Evolutionary conservation across 2,888 invertebrate genomes (phyloP).

Genomic region (Oligia strigilis): DNA sequence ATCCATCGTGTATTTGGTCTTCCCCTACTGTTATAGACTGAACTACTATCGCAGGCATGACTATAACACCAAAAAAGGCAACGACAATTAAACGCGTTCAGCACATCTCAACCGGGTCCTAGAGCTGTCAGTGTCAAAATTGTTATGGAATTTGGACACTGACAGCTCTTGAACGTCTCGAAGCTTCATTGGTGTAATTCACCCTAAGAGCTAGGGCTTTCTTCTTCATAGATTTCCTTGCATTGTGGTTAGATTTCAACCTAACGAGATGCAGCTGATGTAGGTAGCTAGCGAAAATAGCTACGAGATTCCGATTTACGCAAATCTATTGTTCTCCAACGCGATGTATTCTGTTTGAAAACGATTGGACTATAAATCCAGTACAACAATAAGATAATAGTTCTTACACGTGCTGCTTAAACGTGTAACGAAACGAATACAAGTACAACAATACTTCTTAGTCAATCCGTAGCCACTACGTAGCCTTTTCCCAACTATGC

Average conservation of each 20-base stretch:
- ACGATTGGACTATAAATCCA: slow-evolving; percentile 4
- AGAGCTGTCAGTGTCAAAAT: not conserved
- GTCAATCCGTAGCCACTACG: not conserved
- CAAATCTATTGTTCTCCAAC: slow-evolving; percentile 25
- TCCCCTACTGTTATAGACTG: not conserved
- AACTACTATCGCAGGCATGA: not conserved
- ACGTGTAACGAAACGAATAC: not conserved
- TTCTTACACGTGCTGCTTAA: slow-evolving; percentile 20
- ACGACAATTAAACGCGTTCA: not conserved
- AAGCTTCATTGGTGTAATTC: not conserved
- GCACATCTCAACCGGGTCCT: not conserved
- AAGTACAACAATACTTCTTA: not conserved
- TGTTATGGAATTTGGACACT: not conserved
- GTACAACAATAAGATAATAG: slow-evolving; percentile 4
- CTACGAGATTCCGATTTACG: slow-evolving; percentile 1
- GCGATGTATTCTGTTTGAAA: slow-evolving; percentile 11
- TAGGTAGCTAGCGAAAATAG: slow-evolving; percentile 7
- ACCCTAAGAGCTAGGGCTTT: not conserved
- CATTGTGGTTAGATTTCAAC: not conserved
- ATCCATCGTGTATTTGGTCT: not conserved
- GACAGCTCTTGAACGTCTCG: not conserved
- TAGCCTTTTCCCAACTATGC: not conserved
- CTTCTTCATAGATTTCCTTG: not conserved
- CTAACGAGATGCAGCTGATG: not conserved
- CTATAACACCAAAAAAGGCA: not conserved